Base-by-base conservation (phyloP, 2,888 invertebrate species). In the Aphrophora alni region DNA sequence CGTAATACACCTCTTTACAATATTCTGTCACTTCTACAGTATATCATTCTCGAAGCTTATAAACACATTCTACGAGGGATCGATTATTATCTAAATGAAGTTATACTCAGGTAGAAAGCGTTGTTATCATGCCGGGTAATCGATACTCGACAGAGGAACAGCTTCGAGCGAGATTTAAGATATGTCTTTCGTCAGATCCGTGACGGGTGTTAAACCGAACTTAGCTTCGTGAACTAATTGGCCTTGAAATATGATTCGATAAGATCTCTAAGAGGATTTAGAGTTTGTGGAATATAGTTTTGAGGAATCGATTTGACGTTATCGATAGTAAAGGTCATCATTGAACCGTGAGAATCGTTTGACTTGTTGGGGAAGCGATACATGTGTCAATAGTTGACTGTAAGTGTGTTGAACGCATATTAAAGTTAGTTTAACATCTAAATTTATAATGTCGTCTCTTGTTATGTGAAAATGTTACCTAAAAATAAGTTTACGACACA, bases 61-160 rank as follows among this genome's bases (percentile, higher is more conserved):
- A 59, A 59, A 59, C 59, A 59, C 59, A 21, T 59, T 59, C 59
- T 21, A 59, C 21, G 21, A 0, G 14, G 10, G 21, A 59, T 59
- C 59, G 59, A 59, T 59, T 59, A 21, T 59, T 21, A 59, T 59
- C 59, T 59, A 59, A 59, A 59, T 59, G 59, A 59, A 59, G 59
- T 59, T 59, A 59, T 59, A 21, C 59, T 59, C 59, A 59, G 59
- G 59, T 59, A 21, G 59, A 59, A n/a, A n/a, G 59, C 21, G 59
- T 59, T 21, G 59, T 21, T 59, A 59, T 59, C 59, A 21, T 3
- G 21, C 21, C 59, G 21, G 14, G 59, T 59, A 59, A 59, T 59
- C 59, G 59, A 59, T 59, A 59, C 59, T 59, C 59, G 59, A 59
- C 44, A 2, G 17, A 59, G 21, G 59, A 21, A 21, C 4, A n/a